Conservation (phyloP, 92 coral and sea anemone species). For the Palythoa grandis region DNA sequence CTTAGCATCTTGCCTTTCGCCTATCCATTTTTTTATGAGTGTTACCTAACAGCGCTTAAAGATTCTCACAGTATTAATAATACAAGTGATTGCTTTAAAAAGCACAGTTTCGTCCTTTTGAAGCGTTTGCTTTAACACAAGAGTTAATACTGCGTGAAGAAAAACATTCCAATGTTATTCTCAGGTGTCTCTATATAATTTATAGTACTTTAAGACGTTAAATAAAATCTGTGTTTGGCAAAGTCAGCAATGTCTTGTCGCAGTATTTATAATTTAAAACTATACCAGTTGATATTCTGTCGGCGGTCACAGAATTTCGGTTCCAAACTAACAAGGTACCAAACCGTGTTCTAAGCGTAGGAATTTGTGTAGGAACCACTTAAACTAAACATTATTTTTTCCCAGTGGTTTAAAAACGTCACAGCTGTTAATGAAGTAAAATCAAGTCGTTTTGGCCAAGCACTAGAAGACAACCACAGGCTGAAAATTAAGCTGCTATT, state of each 20-base stretch:
- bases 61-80: not conserved
- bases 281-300: not conserved
- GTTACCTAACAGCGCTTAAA: not conserved
- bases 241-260: not conserved
- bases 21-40: no score
- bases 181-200: not conserved
- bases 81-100: not conserved
- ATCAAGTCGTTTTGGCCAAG: not conserved
- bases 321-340: not conserved
- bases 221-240: conserved; percentile 32
- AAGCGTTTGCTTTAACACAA: not conserved
- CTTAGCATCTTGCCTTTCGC: no score
- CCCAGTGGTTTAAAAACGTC: not conserved
- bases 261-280: conserved; percentile 29
- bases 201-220: not conserved
- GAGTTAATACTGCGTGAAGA: no score
- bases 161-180: not conserved
- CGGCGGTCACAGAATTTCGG: not conserved
- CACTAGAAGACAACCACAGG: conserved; percentile 4
- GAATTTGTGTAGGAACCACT: not conserved
- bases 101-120: not conserved
- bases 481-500: not conserved
- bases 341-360: not conserved
- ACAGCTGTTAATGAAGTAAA: conserved; percentile 6
- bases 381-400: not conserved